phyloP scores from a whole-genome alignment of 2,797 vertebrate genomes.

The Phrynocephalus guinanensis region DNA sequence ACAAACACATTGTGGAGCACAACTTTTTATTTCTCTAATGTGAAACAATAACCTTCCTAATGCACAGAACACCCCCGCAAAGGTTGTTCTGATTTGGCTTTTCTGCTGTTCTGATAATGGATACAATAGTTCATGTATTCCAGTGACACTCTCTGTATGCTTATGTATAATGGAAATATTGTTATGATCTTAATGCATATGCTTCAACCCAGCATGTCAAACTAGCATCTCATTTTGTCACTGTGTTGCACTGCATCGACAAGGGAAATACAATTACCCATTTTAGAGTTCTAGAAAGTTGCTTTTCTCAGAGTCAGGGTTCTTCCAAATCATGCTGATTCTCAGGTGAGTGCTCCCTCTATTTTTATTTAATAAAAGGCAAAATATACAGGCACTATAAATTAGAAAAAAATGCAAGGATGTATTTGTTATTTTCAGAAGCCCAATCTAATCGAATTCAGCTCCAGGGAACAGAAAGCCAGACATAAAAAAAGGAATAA shows the following conservation, averaged over 20 bases:
- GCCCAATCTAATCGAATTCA: conserved; percentile 26
- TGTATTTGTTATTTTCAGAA: conserved; percentile 19
- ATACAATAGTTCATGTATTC: conserved; percentile 35
- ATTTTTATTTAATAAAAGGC: conserved; percentile 43
- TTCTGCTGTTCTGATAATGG: conserved; percentile 17
- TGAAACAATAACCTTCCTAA: conserved; percentile 32
- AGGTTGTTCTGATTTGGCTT: not conserved
- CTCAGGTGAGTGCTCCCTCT: conserved; percentile 8
- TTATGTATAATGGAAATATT: conserved; percentile 37
- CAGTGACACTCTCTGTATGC: not conserved
- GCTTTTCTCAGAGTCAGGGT: conserved; percentile 36
- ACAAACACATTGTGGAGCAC: conserved; percentile 19
- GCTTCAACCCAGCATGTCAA: conserved; percentile 24
- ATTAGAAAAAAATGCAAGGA: conserved; percentile 37
- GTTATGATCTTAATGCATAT: conserved; percentile 13
- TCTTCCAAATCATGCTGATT: conserved; percentile 43
- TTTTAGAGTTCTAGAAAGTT: conserved; percentile 29
- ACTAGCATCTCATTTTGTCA: conserved; percentile 38
- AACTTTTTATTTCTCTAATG: conserved; percentile 11
- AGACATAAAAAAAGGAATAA: not conserved
- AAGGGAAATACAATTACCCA: conserved; percentile 4
- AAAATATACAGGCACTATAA: conserved; percentile 20
- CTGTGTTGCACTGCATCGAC: conserved; percentile 4
- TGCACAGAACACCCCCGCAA: conserved; percentile 31
- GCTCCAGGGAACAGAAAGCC: not conserved